Conservation (phyloP, 2,888 invertebrate species). For the Meiosimyza decipiens region DNA sequence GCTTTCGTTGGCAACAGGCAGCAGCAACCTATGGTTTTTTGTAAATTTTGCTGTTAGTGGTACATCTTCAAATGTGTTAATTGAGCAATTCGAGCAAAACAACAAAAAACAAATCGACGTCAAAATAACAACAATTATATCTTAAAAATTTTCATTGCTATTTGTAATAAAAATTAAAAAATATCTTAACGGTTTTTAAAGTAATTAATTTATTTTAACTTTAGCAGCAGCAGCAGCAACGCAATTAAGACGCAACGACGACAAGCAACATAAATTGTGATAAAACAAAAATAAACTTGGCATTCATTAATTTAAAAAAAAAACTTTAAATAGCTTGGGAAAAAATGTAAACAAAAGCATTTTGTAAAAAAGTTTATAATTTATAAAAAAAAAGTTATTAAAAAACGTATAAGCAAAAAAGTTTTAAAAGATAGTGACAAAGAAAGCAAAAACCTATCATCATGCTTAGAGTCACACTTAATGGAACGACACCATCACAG, state of each 20-base stretch:
- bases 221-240: conserved; percentile 10
- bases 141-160: background rate
- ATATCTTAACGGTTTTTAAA: conserved; percentile 2
- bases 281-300: background rate
- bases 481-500: no score
- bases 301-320: background rate
- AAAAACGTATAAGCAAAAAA: no score
- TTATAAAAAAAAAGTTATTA: no score
- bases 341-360: conserved; percentile 2
- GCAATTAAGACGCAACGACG: background rate
- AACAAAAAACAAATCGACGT: no score
- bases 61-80: no score
- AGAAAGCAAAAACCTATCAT: conserved; percentile 12
- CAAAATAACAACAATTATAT: no score
- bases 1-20: no score
- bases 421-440: background rate
- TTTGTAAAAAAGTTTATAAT: background rate
- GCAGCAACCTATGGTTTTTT: no score
- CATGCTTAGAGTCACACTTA: no score
- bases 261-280: background rate
- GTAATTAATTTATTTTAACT: conserved; percentile 9
- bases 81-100: no score
- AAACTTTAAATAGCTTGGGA: conserved; percentile 17
- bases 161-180: background rate
- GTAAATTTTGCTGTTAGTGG: no score